Base-by-base conservation (phyloP, 2,888 invertebrate genomes). In the Leptinotarsa peninsularis region DNA sequence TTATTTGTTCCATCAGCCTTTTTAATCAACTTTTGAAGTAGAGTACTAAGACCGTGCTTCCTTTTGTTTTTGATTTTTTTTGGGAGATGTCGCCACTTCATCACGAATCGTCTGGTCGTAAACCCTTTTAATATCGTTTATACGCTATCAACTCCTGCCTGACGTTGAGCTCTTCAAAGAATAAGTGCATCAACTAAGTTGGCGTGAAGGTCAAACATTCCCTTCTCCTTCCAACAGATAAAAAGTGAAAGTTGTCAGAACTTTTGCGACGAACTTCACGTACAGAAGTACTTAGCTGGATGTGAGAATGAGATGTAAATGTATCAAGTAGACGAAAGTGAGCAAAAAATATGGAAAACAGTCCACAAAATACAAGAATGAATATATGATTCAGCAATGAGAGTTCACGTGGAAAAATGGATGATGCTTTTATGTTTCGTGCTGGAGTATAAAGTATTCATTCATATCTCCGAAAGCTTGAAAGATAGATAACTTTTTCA, bases 301-400 rank as follows among this genome's bases (percentile, higher is more conserved):
- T n/a, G 63, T 43, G 63, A 63, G 63, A 63, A 63, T 63, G 17
- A 63, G 33, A 63, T 33, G 27, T n/a, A 14, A 63, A 63, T 15
- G 63, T 18, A 33, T 27, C 10, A 27, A 33, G 4, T 33, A 63
- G 43, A 43, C 5, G 3, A 17, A 43, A 4, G n/a, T 10, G 13
- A 33, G 33, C 33, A 63, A 63, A 63, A 63, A 63, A 63, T 63
- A 63, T 63, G 63, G 27, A 63, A 63, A 63, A 63, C 33, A 63
- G 63, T 43, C 63, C 43, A 33, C n/a, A n/a, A n/a, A n/a, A 33
- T 33, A 33, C n/a, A 18, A 43, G 43, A 63, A 63, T 63, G n/a
- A 43, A 63, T 63, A 43, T 4, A 43, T 43, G 43, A 3, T 43
- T 7, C 43, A 43, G 10, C 43, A 43, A 43, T 43, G 10, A 43